Conservation (phyloP, 2,797 vertebrate species). For the Gambusia yucatana region DNA sequence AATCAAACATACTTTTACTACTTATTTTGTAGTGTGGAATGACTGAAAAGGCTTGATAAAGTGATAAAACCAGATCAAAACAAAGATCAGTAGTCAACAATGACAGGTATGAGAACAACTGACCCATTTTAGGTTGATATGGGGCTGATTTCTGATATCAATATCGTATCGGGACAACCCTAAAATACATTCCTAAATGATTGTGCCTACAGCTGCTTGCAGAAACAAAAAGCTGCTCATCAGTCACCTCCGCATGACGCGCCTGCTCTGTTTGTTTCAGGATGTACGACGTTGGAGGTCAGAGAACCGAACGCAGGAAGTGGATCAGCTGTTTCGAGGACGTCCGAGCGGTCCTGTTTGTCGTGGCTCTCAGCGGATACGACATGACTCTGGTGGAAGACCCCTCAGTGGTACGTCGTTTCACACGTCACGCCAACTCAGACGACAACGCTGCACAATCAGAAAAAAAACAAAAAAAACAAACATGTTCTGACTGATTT, state of each 20-base stretch:
- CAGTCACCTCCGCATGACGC: not conserved
- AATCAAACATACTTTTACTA: too few species aligned
- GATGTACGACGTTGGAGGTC: conserved; percentile 84
- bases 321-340: conserved; percentile 85
- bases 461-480: not conserved
- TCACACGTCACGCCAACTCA: not conserved
- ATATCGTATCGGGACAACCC: too few species aligned
- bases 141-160: too few species aligned
- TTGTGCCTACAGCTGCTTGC: not conserved
- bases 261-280: conserved; percentile 43
- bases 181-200: not conserved
- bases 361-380: conserved; percentile 83
- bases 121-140: too few species aligned
- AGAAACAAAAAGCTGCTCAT: not conserved
- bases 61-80: too few species aligned
- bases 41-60: too few species aligned
- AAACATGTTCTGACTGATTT: not conserved
- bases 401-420: conserved; percentile 71
- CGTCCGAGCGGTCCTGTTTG: conserved; percentile 81
- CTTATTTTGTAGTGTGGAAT: too few species aligned
- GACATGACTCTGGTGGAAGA: conserved; percentile 84
- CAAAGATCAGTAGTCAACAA: too few species aligned
- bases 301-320: conserved; percentile 82
- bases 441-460: not conserved
- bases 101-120: too few species aligned